Conservation (phyloP, 2,797 vertebrate genomes). For the Spondyliosoma cantharus region DNA sequence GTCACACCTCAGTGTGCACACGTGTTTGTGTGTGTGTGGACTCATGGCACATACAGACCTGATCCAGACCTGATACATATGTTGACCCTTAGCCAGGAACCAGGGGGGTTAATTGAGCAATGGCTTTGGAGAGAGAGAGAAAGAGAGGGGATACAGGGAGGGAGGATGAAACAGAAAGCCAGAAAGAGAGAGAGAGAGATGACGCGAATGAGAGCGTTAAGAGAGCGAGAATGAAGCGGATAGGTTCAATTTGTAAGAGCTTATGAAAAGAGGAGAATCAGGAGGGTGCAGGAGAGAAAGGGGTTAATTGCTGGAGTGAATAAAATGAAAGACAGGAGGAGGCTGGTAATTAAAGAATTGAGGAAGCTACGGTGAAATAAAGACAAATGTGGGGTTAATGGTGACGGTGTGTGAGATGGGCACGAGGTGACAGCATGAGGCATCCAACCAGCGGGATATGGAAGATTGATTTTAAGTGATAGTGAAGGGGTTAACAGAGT, state of each 20-base stretch:
- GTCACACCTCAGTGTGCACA: conserved; percentile 70
- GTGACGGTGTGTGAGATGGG: conserved; percentile 39
- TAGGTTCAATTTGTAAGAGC: conserved; percentile 53
- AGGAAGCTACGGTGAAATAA: conserved; percentile 61
- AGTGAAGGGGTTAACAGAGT: conserved; percentile 65
- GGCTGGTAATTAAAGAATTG: conserved; percentile 66
- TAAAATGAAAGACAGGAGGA: conserved; percentile 64
- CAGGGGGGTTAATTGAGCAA: conserved; percentile 78
- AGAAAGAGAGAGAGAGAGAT: conserved; percentile 29
- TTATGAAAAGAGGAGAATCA: conserved; percentile 51
- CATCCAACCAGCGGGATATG: conserved; percentile 34
- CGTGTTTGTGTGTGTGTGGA: conserved; percentile 32
- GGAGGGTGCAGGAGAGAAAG: conserved; percentile 58
- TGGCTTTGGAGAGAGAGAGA: conserved; percentile 42
- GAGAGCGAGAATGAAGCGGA: conserved; percentile 49
- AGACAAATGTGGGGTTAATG: conserved; percentile 78
- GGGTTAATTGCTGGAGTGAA: conserved; percentile 76
- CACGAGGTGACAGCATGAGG: conserved; percentile 60
- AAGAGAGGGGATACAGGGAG: conserved; percentile 9
- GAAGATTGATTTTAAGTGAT: conserved; percentile 59
- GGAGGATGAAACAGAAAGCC: conserved; percentile 35
- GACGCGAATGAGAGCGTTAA: conserved; percentile 56
- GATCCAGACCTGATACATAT: conserved; percentile 76
- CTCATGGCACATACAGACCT: conserved; percentile 54
- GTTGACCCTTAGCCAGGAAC: conserved; percentile 70